Evolutionary conservation across 2,113 vertebrate species (phyloP).

Genomic region (Bujurquina vittata): DNA sequence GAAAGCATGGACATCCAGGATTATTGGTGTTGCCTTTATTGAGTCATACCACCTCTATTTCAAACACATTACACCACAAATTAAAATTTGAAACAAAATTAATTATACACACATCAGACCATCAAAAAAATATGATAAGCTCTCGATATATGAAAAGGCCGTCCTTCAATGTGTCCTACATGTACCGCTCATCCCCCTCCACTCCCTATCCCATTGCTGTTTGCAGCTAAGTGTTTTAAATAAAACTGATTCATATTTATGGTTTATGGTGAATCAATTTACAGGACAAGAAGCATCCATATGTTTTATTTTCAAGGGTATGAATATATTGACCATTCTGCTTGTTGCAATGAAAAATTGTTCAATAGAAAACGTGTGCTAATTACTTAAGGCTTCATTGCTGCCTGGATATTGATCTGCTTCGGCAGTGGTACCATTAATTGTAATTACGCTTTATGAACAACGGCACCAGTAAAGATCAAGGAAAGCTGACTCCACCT

Average conservation of each 20-base stretch:
- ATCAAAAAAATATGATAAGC: not conserved
- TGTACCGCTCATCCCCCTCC: not conserved
- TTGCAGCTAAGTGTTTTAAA: not conserved
- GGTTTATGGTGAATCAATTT: not conserved
- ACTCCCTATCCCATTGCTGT: not conserved
- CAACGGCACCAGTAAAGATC: not conserved
- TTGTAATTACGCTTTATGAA: not conserved
- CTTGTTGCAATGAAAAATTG: conserved; percentile 5
- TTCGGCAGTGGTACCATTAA: not conserved
- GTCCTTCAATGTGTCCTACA: not conserved
- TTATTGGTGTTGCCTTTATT: not conserved
- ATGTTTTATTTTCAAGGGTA: not conserved
- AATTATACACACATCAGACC: not conserved
- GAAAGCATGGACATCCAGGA: not conserved
- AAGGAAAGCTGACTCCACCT: not conserved
- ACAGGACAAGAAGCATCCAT: conserved; percentile 3
- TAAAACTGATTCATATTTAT: not conserved
- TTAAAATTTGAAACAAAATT: not conserved
- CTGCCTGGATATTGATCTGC: not conserved
- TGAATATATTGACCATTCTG: not conserved
- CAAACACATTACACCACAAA: not conserved
- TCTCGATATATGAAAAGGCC: not conserved
- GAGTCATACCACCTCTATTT: not conserved
- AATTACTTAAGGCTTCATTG: not conserved
- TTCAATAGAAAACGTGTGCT: not conserved